Percentiles rank a stretch among this genome's conserved stretches.
Evolutionary conservation across 2,113 vertebrate species (phyloP).

Genomic region (Myotis yumanensis): DNA sequence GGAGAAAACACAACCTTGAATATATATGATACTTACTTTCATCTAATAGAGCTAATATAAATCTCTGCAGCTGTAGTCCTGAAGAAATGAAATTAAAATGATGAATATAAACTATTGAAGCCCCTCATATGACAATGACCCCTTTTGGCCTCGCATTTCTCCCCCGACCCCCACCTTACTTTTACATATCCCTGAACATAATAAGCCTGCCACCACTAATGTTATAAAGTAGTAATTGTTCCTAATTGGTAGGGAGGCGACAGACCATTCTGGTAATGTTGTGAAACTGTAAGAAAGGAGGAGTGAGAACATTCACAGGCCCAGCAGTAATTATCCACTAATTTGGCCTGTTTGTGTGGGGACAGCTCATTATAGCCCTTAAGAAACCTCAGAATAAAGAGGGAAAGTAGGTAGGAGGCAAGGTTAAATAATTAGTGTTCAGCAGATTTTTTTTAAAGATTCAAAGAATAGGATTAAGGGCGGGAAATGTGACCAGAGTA

Average conservation of each 20-base stretch:
- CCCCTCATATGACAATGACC: constrained; percentile 71
- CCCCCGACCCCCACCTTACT: constrained; percentile 80
- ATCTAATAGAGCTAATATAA: background rate
- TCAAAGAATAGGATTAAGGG: constrained; percentile 83
- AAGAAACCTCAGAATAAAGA: constrained; percentile 95
- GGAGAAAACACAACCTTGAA: constrained; percentile 35
- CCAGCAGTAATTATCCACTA: constrained; percentile 98
- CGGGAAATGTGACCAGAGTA: constrained; percentile 81
- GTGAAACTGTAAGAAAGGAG: constrained; percentile 90
- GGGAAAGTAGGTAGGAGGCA: constrained; percentile 95
- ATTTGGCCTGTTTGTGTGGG: constrained; percentile 98
- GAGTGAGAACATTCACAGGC: constrained; percentile 92
- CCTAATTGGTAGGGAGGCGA: constrained; percentile 99
- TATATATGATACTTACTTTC: constrained; percentile 32
- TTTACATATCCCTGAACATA: constrained; percentile 90
- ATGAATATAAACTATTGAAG: constrained; percentile 76
- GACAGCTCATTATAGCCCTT: constrained; percentile 98
- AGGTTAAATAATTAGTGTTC: constrained; percentile 97
- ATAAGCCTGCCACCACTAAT: constrained; percentile 93
- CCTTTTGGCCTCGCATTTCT: constrained; percentile 72
- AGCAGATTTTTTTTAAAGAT: constrained; percentile 82
- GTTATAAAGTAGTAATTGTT: constrained; percentile 98
- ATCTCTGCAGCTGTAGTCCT: constrained; percentile 48
- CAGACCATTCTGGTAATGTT: constrained; percentile 94
- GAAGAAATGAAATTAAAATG: constrained; percentile 69